phyloP scores from a whole-genome alignment of 92 coral and sea anemone species.

The Porites divaricata region DNA sequence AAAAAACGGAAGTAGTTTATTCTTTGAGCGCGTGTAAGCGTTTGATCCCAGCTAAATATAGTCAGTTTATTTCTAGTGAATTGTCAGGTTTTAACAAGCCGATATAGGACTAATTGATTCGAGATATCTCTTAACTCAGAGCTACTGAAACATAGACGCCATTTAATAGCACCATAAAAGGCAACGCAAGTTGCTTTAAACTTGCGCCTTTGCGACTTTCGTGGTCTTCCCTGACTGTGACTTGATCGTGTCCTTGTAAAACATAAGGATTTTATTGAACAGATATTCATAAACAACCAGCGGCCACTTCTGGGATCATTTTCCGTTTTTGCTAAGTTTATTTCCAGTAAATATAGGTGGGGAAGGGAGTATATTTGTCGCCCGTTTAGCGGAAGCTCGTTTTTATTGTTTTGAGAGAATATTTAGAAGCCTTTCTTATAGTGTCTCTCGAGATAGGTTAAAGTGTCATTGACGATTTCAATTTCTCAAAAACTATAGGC shows the following conservation, averaged over 20 bases:
- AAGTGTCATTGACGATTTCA: background rate
- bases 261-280: background rate
- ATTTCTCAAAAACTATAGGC: background rate
- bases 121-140: conserved; percentile 10
- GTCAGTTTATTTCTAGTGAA: conserved; percentile 10
- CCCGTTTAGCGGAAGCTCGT: background rate
- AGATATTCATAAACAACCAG: conserved; percentile 12
- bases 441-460: background rate
- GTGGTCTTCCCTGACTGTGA: background rate
- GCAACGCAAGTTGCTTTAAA: background rate
- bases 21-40: background rate
- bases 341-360: conserved; percentile 24
- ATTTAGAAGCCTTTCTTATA: background rate
- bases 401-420: background rate
- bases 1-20: conserved; percentile 19
- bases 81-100: background rate
- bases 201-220: background rate
- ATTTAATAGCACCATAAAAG: conserved; percentile 18
- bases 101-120: conserved; percentile 19
- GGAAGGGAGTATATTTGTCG: background rate
- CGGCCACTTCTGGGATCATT: conserved; percentile 2
- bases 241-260: background rate
- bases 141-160: background rate
- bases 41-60: conserved; percentile 25
- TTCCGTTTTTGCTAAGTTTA: conserved; percentile 7